phyloP scores from a whole-genome alignment of 1,140 invertebrate species.

The Ruditapes philippinarum region DNA sequence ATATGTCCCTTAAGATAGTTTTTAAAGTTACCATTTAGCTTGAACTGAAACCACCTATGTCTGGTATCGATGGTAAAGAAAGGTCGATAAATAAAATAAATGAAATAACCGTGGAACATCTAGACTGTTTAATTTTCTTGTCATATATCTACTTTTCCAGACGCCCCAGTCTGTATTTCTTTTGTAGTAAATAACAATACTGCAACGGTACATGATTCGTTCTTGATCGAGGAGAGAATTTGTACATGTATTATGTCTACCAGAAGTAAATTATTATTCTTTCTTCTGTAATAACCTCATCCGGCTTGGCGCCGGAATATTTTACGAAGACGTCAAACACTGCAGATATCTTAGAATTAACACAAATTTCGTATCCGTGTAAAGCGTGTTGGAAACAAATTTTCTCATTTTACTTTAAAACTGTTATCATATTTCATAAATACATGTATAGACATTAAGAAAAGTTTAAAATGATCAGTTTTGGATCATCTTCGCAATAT shows the following conservation, averaged over 20 bases:
- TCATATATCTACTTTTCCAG: neutral
- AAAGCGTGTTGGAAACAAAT: too few species aligned
- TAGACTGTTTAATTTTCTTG: slow-evolving; percentile 1
- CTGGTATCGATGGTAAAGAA: too few species aligned
- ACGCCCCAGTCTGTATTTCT: neutral
- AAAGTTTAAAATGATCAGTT: too few species aligned
- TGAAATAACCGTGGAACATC: neutral
- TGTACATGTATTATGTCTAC: neutral
- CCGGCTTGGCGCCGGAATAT: slow-evolving; percentile 1
- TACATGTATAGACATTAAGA: too few species aligned
- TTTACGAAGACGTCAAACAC: slow-evolving; percentile 24
- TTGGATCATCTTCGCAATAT: too few species aligned
- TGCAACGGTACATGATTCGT: neutral
- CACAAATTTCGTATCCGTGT: too few species aligned
- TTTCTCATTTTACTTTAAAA: too few species aligned
- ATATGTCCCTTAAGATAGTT: too few species aligned
- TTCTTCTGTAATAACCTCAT: neutral
- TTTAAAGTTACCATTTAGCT: too few species aligned
- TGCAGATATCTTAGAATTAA: too few species aligned
- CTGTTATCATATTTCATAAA: too few species aligned
- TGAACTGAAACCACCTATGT: too few species aligned
- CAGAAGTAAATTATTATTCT: neutral
- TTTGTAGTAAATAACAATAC: neutral
- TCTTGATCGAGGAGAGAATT: neutral
- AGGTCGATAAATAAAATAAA: neutral